These are phyloP conservation scores for Trigoniulus corallinus DNA, from an alignment of 1,140 invertebrate genomes.

Conservation along the genomic window DNA sequence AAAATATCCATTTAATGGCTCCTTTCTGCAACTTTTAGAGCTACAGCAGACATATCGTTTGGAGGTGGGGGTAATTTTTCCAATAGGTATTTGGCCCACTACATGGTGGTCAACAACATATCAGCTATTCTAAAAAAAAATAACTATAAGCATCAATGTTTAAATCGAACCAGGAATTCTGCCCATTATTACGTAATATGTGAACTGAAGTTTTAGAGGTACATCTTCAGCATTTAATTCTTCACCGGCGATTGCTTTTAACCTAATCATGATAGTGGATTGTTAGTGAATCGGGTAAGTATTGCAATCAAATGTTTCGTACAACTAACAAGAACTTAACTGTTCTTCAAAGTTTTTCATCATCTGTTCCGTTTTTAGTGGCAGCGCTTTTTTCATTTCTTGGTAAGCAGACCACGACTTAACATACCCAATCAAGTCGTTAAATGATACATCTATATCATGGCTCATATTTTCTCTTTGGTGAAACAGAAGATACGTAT, in stretches of 20 bases:
- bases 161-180: no score
- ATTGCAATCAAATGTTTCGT: neutral
- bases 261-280: no score
- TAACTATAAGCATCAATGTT: no score
- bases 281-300: no score
- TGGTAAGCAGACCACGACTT: neutral
- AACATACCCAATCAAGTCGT: neutral
- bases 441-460: neutral
- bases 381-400: neutral
- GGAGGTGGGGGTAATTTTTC: no score
- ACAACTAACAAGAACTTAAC: neutral
- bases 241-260: neutral
- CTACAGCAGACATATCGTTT: no score
- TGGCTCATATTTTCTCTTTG: neutral
- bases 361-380: neutral
- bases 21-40: no score
- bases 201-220: neutral
- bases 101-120: no score
- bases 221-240: neutral
- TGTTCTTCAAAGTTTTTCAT: neutral
- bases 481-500: neutral
- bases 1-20: no score
- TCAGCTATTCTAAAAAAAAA: no score
- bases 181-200: neutral
- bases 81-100: no score